Evolutionary conservation across 2,113 vertebrate genomes (phyloP).

Genomic region (Myotis yumanensis): DNA sequence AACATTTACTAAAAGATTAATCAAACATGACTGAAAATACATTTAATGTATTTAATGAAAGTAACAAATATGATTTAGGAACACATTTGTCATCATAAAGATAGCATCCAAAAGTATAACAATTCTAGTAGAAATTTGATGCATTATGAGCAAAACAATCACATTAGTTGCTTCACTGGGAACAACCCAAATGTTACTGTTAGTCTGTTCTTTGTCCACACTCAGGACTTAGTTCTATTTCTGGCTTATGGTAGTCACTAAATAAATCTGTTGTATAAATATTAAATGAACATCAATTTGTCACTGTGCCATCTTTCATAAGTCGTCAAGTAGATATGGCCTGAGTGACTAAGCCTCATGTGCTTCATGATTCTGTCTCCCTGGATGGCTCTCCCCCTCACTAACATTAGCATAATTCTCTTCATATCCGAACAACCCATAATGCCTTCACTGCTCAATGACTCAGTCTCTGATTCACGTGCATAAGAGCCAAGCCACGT

Average conservation of each 20-base stretch:
- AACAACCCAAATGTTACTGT: background rate
- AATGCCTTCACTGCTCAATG: background rate
- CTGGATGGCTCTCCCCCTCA: background rate
- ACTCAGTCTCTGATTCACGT: background rate
- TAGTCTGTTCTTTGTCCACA: background rate
- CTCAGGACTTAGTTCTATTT: background rate
- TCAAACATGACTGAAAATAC: background rate
- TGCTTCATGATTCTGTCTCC: background rate
- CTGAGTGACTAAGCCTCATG: background rate
- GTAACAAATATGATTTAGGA: background rate
- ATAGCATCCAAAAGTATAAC: background rate
- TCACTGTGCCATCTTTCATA: background rate
- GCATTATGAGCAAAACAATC: background rate
- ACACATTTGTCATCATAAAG: background rate
- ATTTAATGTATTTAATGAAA: conserved; percentile 5
- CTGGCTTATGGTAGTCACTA: background rate
- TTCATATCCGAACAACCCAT: background rate
- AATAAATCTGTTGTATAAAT: background rate
- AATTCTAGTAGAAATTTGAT: background rate
- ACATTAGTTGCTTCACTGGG: background rate
- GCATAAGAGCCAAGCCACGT: background rate
- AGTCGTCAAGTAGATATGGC: background rate
- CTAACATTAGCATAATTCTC: background rate
- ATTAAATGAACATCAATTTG: background rate
- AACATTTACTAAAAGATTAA: background rate